Conservation (phyloP, 2,888 invertebrate genomes). For the Mechanitis messenoides region DNA sequence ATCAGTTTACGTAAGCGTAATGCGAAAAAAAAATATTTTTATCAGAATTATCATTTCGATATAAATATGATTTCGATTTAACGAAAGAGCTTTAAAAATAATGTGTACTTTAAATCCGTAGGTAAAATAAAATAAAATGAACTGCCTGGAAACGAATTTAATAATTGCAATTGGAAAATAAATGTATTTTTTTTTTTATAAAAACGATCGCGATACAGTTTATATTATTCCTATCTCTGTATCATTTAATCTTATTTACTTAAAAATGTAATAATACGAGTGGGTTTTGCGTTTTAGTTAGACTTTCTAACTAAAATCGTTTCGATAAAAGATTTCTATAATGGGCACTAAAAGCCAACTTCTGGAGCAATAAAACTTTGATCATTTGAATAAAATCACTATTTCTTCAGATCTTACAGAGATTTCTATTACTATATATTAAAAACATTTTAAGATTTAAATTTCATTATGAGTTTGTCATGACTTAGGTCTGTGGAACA, state of each 20-base stretch:
- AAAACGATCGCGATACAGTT: neutral
- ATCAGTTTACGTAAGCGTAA: neutral
- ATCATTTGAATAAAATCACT: neutral
- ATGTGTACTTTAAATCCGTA: conserved; percentile 10
- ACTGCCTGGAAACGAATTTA: conserved; percentile 19
- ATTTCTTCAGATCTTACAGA: neutral
- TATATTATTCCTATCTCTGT: neutral
- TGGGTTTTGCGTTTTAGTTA: neutral
- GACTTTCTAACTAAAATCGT: neutral
- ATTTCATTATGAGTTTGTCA: conserved; percentile 11
- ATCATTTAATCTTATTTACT: too few relatives aligned
- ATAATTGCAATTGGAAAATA: conserved; percentile 16
- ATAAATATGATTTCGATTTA: too few relatives aligned
- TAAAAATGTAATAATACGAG: too few relatives aligned
- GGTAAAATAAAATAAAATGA: conserved; percentile 19
- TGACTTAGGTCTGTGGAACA: conserved; percentile 84
- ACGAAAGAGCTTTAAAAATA: conserved; percentile 15
- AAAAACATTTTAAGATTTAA: too few relatives aligned
- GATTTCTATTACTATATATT: too few relatives aligned
- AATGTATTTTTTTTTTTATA: conserved; percentile 11
- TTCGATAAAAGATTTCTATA: neutral
- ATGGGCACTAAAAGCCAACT: neutral
- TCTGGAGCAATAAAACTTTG: neutral
- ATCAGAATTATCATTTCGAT: conserved; percentile 10
- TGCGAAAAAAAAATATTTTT: conserved; percentile 8